A percentile compares a stretch with the other conserved stretches of the same genome.
phyloP scores from a whole-genome alignment of 1,140 invertebrate species.

The Agrypnia vestita region DNA sequence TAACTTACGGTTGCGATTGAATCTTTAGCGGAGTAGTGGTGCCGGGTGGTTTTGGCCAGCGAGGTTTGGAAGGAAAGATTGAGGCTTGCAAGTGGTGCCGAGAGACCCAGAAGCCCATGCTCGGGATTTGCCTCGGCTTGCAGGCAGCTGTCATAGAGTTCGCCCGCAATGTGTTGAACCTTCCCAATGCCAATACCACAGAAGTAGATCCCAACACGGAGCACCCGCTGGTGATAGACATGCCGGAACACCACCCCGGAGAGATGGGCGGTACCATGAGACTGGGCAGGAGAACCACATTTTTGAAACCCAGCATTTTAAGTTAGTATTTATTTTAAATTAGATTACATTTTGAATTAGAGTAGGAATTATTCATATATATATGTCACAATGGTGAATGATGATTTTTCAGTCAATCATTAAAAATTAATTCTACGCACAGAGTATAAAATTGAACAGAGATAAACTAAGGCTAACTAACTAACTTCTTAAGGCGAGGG shows the following conservation, averaged over 20 bases:
- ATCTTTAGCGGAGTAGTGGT: conserved; percentile 90
- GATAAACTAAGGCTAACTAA: no score
- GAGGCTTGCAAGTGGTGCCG: conserved; percentile 95
- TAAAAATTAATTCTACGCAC: no score
- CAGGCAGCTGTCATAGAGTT: conserved; percentile 98
- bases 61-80: conserved; percentile 98
- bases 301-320: conserved; percentile 83
- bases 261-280: conserved; percentile 98
- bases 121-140: conserved; percentile 97
- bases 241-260: conserved; percentile 97
- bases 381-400: no score
- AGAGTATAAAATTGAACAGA: no score
- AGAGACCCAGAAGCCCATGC: conserved; percentile 89
- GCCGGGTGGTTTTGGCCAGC: conserved; percentile 96
- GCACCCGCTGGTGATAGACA: conserved; percentile 94
- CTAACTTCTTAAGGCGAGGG: no score
- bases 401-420: no score
- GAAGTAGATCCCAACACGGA: conserved; percentile 86
- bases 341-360: no score
- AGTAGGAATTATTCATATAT: no score
- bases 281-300: conserved; percentile 91
- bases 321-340: no score
- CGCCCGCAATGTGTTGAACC: conserved; percentile 88
- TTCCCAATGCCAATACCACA: conserved; percentile 88
- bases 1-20: no score